Conservation (phyloP, 1,140 invertebrate species). For the Phthorimaea operculella region DNA sequence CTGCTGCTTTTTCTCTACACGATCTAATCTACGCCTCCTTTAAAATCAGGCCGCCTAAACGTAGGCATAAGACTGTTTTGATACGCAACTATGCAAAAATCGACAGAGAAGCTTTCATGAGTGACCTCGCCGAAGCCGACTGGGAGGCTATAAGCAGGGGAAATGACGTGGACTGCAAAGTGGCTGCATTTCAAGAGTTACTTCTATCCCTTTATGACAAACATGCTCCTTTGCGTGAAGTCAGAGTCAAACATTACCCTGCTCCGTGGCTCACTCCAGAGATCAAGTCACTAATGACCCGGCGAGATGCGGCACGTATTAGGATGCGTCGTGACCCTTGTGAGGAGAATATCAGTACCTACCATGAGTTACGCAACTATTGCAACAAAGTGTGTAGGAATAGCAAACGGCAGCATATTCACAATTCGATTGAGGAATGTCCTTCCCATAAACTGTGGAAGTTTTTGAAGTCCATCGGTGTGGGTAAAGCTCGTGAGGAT, state of each 20-base stretch:
- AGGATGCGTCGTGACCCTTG: too few species aligned
- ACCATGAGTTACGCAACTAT: neutral
- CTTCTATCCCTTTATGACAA: too few species aligned
- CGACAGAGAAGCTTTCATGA: neutral
- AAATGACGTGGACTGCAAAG: too few species aligned
- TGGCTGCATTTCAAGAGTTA: too few species aligned
- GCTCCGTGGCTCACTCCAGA: too few species aligned
- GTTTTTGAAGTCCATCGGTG: neutral
- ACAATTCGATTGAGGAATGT: neutral
- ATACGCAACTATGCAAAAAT: neutral
- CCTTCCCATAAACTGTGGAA: neutral
- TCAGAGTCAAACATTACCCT: too few species aligned
- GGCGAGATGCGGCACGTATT: too few species aligned
- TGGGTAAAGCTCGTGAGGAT: neutral
- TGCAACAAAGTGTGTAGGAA: neutral
- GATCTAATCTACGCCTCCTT: neutral
- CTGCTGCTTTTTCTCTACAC: neutral
- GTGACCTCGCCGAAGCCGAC: too few species aligned
- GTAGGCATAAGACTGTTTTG: neutral
- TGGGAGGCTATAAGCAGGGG: too few species aligned
- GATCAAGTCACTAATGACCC: too few species aligned
- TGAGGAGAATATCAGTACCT: too few species aligned
- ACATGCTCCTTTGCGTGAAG: too few species aligned
- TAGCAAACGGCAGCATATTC: neutral
- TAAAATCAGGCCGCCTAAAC: slow-evolving; percentile 3